These are phyloP conservation scores for Lophotriccus pileatus DNA, from an alignment of 2,797 vertebrate genomes.

Conservation along the genomic window DNA sequence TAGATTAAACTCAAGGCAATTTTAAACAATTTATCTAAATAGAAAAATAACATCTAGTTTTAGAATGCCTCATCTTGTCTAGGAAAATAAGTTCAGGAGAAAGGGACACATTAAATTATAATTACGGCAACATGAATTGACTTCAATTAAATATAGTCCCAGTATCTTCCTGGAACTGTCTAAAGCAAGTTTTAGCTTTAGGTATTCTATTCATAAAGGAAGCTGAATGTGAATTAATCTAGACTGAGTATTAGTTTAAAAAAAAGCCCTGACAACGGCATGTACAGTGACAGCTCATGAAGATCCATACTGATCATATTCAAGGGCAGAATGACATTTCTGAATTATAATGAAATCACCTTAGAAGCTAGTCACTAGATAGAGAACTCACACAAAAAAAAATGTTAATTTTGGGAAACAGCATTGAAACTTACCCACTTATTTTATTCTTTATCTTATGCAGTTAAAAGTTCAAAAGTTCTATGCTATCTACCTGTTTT, in stretches of 20 bases:
- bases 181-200: background rate
- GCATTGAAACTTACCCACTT: background rate
- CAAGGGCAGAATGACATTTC: background rate
- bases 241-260: background rate
- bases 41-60: background rate
- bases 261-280: background rate
- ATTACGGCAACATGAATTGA: background rate
- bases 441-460: background rate
- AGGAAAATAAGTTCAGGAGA: background rate
- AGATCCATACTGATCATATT: background rate
- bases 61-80: background rate
- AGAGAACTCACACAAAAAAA: background rate
- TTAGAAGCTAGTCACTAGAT: background rate
- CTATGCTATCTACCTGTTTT: background rate
- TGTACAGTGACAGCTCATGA: background rate
- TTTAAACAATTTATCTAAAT: conserved; percentile 12
- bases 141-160: background rate
- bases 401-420: background rate
- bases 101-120: background rate
- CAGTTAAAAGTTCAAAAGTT: background rate
- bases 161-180: background rate
- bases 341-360: background rate
- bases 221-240: background rate
- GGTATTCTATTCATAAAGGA: background rate
- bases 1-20: background rate